Conservation (phyloP, 2,113 vertebrate genomes). For the Lepidothrix coronata region DNA sequence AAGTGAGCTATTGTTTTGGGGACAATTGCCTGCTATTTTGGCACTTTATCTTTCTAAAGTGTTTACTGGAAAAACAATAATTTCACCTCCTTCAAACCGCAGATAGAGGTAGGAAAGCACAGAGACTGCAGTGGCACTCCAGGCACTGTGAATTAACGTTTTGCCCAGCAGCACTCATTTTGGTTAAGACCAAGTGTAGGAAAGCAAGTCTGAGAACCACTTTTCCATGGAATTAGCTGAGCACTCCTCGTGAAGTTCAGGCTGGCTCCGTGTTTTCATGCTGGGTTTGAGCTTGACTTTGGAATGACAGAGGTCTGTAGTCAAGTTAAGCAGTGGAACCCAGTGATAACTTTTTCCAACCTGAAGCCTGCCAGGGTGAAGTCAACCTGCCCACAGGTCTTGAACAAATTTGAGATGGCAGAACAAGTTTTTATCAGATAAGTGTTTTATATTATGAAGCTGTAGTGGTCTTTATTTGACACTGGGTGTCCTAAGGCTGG, state of each 20-base stretch:
- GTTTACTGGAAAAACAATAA: not conserved
- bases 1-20: not conserved
- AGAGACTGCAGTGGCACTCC: accelerated
- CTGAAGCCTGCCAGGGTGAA: not conserved
- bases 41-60: not conserved
- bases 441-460: not conserved
- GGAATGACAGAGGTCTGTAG: not conserved
- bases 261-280: not conserved
- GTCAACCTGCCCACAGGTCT: not conserved
- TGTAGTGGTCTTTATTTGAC: not conserved
- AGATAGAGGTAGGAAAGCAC: not conserved
- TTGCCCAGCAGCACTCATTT: not conserved
- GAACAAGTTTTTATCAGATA: not conserved
- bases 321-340: not conserved
- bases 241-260: not conserved
- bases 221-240: not conserved
- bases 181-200: not conserved
- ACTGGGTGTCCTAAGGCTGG: not conserved
- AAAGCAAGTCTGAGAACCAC: not conserved
- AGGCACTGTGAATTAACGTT: accelerated
- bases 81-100: not conserved
- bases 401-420: not conserved
- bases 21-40: not conserved
- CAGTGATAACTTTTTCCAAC: not conserved
- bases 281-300: not conserved